These are phyloP conservation scores for Halocaridina rubra DNA, from an alignment of 2,888 invertebrate genomes.

Conservation along the genomic window DNA sequence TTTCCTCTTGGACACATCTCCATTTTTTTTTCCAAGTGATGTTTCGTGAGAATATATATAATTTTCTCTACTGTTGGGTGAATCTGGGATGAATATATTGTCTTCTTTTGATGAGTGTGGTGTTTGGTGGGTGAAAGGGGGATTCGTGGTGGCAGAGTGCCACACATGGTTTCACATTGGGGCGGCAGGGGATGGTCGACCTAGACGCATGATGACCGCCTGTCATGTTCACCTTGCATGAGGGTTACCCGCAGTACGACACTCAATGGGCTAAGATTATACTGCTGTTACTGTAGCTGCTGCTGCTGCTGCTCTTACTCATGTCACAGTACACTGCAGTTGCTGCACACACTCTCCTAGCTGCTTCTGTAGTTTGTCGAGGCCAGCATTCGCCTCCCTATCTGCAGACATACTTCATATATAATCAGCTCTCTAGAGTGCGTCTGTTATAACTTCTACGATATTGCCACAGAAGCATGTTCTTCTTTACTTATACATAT, in stretches of 20 bases:
- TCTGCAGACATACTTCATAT: conserved; percentile 46
- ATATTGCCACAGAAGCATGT: conserved; percentile 51
- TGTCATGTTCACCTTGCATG: conserved; percentile 42
- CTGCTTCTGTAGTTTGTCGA: conserved; percentile 52
- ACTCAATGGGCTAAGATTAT: background rate
- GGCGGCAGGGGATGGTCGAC: background rate
- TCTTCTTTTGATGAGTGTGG: conserved; percentile 27
- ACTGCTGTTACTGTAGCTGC: conserved; percentile 14
- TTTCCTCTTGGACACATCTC: too few relatives aligned
- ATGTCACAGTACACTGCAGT: conserved; percentile 22
- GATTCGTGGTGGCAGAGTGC: conserved; percentile 18
- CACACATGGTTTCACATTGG: conserved; percentile 9
- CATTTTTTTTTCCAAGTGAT: too few relatives aligned
- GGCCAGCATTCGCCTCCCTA: conserved; percentile 56
- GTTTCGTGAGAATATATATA: too few relatives aligned
- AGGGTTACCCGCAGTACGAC: conserved; percentile 3
- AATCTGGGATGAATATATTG: background rate
- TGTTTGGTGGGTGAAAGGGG: conserved; percentile 25
- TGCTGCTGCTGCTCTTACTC: conserved; percentile 5
- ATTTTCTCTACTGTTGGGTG: too few relatives aligned
- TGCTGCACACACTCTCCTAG: conserved; percentile 48
- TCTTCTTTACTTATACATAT: conserved; percentile 49
- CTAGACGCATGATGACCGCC: conserved; percentile 28
- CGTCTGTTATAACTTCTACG: conserved; percentile 50
- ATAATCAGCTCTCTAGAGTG: conserved; percentile 35